These are phyloP conservation scores for Verasper variegatus DNA, from an alignment of 2,113 vertebrate species.

Conservation along the genomic window DNA sequence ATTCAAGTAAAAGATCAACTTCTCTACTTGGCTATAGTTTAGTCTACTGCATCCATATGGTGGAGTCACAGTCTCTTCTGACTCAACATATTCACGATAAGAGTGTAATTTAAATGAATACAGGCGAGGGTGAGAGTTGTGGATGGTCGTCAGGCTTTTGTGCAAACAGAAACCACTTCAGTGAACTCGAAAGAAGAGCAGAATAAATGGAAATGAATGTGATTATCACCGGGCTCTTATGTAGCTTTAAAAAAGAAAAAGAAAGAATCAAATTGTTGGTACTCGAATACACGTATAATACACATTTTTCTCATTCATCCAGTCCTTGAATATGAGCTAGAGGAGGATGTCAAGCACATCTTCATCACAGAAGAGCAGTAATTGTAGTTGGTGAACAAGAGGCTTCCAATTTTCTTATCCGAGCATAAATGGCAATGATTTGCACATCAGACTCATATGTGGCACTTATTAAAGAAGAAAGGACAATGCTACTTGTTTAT, in stretches of 20 bases:
- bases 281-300: conserved; percentile 11
- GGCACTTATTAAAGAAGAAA: neutral
- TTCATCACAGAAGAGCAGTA: conserved; percentile 15
- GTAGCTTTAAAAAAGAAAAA: neutral
- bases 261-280: neutral
- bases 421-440: conserved; percentile 26
- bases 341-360: conserved; percentile 8
- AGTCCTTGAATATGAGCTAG: conserved; percentile 17
- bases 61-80: no score
- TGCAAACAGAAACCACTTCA: neutral
- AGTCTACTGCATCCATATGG: no score
- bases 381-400: conserved; percentile 30
- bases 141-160: neutral
- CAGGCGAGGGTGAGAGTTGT: neutral
- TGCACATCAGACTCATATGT: conserved; percentile 33
- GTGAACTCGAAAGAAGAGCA: conserved; percentile 23
- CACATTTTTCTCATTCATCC: conserved; percentile 1
- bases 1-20: no score
- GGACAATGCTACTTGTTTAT: neutral
- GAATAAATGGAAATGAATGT: conserved; percentile 13
- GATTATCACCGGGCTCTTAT: conserved; percentile 4
- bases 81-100: neutral
- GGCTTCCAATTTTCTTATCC: conserved; percentile 3
- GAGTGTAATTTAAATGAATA: neutral
- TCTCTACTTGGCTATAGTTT: no score